These are phyloP conservation scores for Lissocephala sabroskyi DNA, from an alignment of 2,888 invertebrate species.

Conservation along the genomic window DNA sequence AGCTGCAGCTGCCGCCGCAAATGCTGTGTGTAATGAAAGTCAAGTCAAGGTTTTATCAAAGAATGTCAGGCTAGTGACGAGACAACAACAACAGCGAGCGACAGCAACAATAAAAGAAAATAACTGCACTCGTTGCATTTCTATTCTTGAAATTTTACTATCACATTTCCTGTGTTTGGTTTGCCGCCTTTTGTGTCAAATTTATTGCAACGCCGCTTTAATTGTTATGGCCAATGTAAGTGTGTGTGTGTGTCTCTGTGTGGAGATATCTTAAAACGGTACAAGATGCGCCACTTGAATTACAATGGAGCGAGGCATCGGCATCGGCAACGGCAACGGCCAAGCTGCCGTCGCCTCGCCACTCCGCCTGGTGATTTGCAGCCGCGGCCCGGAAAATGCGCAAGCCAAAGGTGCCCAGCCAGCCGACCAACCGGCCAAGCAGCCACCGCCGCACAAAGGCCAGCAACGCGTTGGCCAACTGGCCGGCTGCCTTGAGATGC, in stretches of 20 bases:
- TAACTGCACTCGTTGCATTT: conserved; percentile 14
- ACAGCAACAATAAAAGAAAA: not conserved
- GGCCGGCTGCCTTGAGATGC: conserved; percentile 29
- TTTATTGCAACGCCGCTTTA: conserved; percentile 41
- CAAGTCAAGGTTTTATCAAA: conserved; percentile 27
- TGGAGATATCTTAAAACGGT: too few relatives aligned
- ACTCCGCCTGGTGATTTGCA: conserved; percentile 3
- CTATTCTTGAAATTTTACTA: conserved; percentile 34
- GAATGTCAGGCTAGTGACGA: conserved; percentile 18
- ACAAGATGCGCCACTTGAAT: conserved; percentile 1
- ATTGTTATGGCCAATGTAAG: conserved; percentile 55
- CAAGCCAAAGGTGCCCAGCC: conserved; percentile 20
- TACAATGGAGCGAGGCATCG: too few relatives aligned
- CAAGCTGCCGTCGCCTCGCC: not conserved
- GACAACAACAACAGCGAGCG: conserved; percentile 22
- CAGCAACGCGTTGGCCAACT: not conserved
- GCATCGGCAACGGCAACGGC: not conserved
- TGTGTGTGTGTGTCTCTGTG: too few relatives aligned
- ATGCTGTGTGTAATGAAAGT: conserved; percentile 15
- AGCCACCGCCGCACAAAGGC: not conserved
- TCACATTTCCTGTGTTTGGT: conserved; percentile 33
- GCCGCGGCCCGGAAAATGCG: conserved; percentile 7
- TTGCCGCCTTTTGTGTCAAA: conserved; percentile 10
- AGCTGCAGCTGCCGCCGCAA: not conserved
- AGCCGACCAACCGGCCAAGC: not conserved